phyloP scores from a whole-genome alignment of 2,797 vertebrate genomes.

The Sebastes minor region DNA sequence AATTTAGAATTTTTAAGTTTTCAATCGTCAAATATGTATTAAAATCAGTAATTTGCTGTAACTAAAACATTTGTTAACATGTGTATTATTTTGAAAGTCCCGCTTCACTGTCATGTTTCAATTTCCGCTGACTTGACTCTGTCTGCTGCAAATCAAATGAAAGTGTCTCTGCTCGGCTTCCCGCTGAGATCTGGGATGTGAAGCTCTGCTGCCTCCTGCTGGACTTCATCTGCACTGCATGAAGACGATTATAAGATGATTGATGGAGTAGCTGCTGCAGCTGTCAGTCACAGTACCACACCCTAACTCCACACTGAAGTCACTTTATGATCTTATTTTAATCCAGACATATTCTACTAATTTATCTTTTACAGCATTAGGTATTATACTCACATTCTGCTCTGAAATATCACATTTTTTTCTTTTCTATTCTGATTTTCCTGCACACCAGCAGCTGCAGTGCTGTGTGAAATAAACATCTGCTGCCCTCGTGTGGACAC shows the following conservation, averaged over 20 bases:
- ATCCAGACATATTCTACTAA: not conserved
- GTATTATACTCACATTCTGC: no score
- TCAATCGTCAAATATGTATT: no score
- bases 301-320: not conserved
- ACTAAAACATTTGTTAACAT: no score
- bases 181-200: not conserved
- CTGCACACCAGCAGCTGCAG: not conserved
- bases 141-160: not conserved
- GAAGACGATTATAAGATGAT: not conserved
- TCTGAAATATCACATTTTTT: not conserved
- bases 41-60: not conserved
- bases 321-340: not conserved
- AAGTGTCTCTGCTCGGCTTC: not conserved
- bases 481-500: conserved; percentile 11
- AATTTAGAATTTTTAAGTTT: no score
- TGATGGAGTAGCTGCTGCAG: not conserved
- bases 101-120: accelerated
- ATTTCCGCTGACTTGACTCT: not conserved
- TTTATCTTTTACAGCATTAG: not conserved
- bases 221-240: not conserved
- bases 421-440: not conserved
- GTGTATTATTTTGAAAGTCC: conserved; percentile 12
- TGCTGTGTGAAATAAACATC: not conserved
- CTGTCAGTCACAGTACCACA: not conserved
- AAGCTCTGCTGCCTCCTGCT: conserved; percentile 37